Percentiles rank a stretch among this genome's conserved stretches.
Conservation (phyloP, 2,888 invertebrate species). For the Melanotus villosus region DNA sequence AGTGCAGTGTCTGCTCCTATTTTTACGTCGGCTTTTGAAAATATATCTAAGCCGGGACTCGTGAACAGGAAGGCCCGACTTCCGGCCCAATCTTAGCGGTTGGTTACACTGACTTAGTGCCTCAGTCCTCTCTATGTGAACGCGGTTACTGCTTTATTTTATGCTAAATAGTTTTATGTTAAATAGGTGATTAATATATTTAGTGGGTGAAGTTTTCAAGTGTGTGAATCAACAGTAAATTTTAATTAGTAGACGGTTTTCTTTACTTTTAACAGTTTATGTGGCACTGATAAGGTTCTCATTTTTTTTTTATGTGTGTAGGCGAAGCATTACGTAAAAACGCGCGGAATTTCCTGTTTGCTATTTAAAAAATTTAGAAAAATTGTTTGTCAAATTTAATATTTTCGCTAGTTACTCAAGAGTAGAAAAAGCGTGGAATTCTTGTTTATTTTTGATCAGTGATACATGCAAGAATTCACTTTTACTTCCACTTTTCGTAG, state of each 20-base stretch:
- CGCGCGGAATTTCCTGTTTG: neutral
- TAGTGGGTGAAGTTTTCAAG: neutral
- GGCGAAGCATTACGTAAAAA: neutral
- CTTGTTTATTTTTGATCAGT: slow-evolving; percentile 4
- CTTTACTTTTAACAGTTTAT: neutral
- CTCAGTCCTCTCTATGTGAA: slow-evolving; percentile 35
- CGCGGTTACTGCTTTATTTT: neutral
- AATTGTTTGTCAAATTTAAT: neutral
- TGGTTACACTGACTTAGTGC: slow-evolving; percentile 39
- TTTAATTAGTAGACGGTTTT: neutral
- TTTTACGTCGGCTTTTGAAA: slow-evolving; percentile 53
- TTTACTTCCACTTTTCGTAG: neutral
- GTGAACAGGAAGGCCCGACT: slow-evolving; percentile 58
- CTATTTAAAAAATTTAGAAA: neutral
- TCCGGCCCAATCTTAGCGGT: slow-evolving; percentile 53
- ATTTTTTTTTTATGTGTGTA: no score
- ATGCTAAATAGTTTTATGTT: slow-evolving; percentile 3
- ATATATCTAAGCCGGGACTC: slow-evolving; percentile 53
- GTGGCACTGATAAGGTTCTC: neutral
- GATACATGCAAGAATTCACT: slow-evolving; percentile 16
- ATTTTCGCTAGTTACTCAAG: neutral
- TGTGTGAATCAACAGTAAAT: neutral
- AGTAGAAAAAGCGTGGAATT: slow-evolving; percentile 8
- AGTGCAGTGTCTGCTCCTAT: slow-evolving; percentile 43
- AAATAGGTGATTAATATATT: neutral